Conservation (phyloP, 2,797 vertebrate species). For the Siniperca undulata region DNA sequence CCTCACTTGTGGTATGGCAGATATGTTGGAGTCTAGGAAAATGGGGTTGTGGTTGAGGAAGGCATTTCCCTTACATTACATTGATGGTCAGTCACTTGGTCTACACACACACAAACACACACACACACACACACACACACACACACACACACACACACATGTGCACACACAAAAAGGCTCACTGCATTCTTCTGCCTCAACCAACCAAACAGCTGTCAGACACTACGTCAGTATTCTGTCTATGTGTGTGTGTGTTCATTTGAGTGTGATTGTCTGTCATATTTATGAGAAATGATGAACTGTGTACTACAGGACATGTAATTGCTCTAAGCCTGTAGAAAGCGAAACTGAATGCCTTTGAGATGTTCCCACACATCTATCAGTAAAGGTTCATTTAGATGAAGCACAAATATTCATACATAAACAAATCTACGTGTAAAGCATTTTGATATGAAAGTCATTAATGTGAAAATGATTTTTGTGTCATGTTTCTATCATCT, state of each 20-base stretch:
- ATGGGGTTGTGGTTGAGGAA: constrained; percentile 72
- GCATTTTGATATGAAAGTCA: background rate
- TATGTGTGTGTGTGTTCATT: constrained; percentile 33
- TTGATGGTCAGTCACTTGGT: constrained; percentile 64
- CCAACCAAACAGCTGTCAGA: constrained; percentile 81
- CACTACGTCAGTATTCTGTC: constrained; percentile 14
- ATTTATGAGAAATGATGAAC: constrained; percentile 38
- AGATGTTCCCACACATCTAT: background rate
- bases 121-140: constrained; percentile 18
- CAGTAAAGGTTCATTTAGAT: background rate
- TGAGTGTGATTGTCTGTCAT: constrained; percentile 30
- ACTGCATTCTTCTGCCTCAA: constrained; percentile 70
- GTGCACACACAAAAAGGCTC: constrained; percentile 36
- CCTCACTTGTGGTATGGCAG: constrained; percentile 65
- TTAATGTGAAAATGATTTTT: background rate
- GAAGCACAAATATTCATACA: background rate
- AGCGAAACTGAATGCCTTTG: constrained; percentile 20
- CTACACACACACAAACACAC: constrained; percentile 20
- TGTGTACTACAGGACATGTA: constrained; percentile 25
- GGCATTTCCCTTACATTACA: constrained; percentile 78
- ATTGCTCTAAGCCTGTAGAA: constrained; percentile 14
- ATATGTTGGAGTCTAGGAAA: constrained; percentile 69
- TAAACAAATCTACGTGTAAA: background rate
- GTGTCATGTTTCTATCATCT: background rate
- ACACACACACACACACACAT: constrained; percentile 16